Evolutionary conservation across 1,140 invertebrate genomes (phyloP), one percentile per base, ranked within the genome.

Genomic region (Brachionus rotundiformis): DNA sequence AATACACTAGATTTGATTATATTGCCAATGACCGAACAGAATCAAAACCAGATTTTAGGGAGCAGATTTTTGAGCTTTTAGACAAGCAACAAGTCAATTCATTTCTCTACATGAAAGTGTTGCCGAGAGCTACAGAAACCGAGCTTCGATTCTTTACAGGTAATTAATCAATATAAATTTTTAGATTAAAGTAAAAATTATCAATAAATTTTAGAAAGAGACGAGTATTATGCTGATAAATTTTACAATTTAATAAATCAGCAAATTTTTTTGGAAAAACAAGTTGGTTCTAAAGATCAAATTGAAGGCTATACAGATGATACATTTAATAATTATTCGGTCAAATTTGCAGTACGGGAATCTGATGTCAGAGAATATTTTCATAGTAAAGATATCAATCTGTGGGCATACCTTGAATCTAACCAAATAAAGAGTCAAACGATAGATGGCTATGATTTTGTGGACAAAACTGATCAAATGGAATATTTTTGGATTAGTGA

Each of bases 241-340:
- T 73, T 73, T 73, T 73, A 73, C 19, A 73, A 73, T 29, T 23
- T 8, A 41, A 44, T 73, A 41, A 73, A 44, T 44, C 36, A 73
- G 10, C 68, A 73, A 13, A 44, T 73, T 25, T 25, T 73, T 73
- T 31, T 25, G 16, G 68, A 73, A 23, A 73, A 73, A 29, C 10
- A 73, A 25, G 19, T 19, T 8, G 68, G 25, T 31, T 5, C 8
- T 5, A n/a, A n/a, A n/a, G 13, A n/a, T 1, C 13, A 2, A 68
- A 16, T 13, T 68, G 7, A 3, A 68, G n/a, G 16, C 1, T n/a
- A 7, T 6, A 0, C 16, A 8, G 31, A 36, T 36, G 7, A 7
- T 29, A 0, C 2, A 63, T 63, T 10, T 27, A 36, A 0, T 3
- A 68, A 31, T 36, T 68, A 36, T 36, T 68, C 63, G 4, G 16